phyloP scores from a whole-genome alignment of 2,797 vertebrate species.

The Etheostoma perlongum region DNA sequence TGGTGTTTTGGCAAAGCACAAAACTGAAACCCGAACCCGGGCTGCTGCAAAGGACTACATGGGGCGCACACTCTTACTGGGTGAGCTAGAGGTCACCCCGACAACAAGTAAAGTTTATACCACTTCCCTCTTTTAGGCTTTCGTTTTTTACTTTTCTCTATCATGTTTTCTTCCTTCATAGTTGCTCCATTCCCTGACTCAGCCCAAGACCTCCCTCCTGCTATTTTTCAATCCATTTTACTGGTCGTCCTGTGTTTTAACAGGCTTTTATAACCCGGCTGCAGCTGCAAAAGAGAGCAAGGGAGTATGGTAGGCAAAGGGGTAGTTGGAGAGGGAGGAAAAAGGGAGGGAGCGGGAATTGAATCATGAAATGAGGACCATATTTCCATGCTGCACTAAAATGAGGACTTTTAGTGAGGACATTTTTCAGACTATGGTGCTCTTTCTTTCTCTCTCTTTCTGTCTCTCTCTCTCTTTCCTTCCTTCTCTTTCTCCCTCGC shows the following conservation, averaged over 20 bases:
- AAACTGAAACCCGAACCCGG: constrained; percentile 5
- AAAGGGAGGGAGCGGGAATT: constrained; percentile 74
- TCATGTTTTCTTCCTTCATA: constrained; percentile 39
- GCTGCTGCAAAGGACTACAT: too few relatives aligned
- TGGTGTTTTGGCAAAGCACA: constrained; percentile 42
- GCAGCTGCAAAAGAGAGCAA: constrained; percentile 74
- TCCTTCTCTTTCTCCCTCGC: constrained; percentile 35
- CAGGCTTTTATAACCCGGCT: constrained; percentile 73
- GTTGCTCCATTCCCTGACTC: constrained; percentile 36
- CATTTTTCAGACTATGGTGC: constrained; percentile 69
- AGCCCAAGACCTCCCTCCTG: constrained; percentile 48
- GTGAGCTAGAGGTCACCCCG: too few relatives aligned
- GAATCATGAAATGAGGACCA: constrained; percentile 86
- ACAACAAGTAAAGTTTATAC: not conserved
- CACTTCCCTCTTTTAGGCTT: constrained; percentile 26
- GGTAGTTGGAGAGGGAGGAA: constrained; percentile 68
- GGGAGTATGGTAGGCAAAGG: constrained; percentile 56
- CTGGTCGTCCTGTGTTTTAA: constrained; percentile 79
- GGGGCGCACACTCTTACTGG: too few relatives aligned
- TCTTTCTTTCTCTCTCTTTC: constrained; percentile 31
- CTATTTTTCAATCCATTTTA: constrained; percentile 75
- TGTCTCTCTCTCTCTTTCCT: constrained; percentile 19
- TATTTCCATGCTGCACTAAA: constrained; percentile 80
- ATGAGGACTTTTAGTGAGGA: constrained; percentile 70
- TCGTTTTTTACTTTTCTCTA: constrained; percentile 45